phyloP scores from a whole-genome alignment of 2,797 vertebrate species.

The Onychomys arenicola region DNA sequence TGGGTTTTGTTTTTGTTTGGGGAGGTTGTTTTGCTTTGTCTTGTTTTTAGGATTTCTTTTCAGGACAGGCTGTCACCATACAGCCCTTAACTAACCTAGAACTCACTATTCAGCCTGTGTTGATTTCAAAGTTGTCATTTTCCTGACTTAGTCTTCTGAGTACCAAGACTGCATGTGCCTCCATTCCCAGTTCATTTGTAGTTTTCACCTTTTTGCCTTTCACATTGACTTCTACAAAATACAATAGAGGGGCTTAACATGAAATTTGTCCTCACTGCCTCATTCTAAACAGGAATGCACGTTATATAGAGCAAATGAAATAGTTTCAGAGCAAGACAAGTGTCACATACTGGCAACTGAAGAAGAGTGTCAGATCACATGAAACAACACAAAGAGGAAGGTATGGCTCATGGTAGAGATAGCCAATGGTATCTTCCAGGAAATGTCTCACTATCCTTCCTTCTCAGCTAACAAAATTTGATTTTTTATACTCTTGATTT shows the following conservation, averaged over 20 bases:
- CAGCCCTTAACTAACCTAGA: not conserved
- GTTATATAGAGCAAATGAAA: conserved; percentile 36
- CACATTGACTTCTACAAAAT: conserved; percentile 29
- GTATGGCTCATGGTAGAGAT: not conserved
- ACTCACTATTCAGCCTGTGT: not conserved
- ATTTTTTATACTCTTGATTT: not conserved
- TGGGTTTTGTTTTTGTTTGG: not conserved
- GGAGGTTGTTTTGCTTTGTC: not conserved
- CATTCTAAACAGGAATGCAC: not conserved
- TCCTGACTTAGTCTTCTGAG: not conserved
- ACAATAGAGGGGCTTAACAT: not conserved
- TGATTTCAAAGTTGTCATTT: not conserved
- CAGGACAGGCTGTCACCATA: not conserved
- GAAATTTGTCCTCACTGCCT: not conserved
- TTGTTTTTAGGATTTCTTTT: not conserved
- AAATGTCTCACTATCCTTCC: conserved; percentile 10
- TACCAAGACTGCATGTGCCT: not conserved
- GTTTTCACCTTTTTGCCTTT: conserved; percentile 20
- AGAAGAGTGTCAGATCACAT: not conserved
- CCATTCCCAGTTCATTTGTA: too few species aligned
- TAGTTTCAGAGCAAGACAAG: conserved; percentile 32
- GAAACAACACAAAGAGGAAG: not conserved
- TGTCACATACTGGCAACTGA: not conserved
- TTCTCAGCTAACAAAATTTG: not conserved
- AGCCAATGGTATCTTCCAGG: not conserved